A percentile compares a stretch with the other conserved stretches of the same genome.
phyloP scores from a whole-genome alignment of 2,113 vertebrate species.

The Isurus oxyrinchus region DNA sequence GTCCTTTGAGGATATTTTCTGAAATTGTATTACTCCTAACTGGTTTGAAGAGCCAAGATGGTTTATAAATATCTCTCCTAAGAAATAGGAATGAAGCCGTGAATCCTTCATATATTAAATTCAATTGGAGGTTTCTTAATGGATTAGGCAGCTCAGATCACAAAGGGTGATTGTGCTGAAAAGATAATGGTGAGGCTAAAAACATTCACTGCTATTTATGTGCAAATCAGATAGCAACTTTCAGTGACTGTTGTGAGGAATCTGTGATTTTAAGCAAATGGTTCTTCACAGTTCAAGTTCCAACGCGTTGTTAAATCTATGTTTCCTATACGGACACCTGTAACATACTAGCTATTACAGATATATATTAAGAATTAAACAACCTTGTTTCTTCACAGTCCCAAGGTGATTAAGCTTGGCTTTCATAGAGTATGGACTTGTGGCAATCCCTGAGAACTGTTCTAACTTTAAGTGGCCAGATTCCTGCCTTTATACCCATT shows the following conservation, averaged over 20 bases:
- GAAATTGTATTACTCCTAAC: not conserved
- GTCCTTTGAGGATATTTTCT: not conserved
- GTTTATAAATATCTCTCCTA: not conserved
- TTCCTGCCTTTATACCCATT: not conserved
- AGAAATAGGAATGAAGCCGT: not conserved
- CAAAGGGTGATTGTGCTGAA: not conserved
- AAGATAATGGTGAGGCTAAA: not conserved
- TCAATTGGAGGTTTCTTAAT: not conserved
- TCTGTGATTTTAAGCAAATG: not conserved
- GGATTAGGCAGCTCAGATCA: not conserved
- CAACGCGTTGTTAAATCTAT: not conserved
- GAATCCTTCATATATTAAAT: not conserved
- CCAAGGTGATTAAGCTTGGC: not conserved
- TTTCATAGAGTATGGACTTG: not conserved
- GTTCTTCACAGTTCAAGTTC: not conserved
- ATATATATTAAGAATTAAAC: not conserved
- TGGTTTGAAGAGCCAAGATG: not conserved
- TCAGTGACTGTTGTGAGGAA: not conserved
- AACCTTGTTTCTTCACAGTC: not conserved
- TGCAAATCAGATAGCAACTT: not conserved
- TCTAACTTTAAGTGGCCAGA: not conserved
- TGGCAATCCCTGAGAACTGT: not conserved
- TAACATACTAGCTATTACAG: not conserved
- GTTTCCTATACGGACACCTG: not conserved
- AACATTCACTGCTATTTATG: not conserved